Evolutionary conservation across 1,140 invertebrate genomes (phyloP).

Genomic region (Drosophila truncata): DNA sequence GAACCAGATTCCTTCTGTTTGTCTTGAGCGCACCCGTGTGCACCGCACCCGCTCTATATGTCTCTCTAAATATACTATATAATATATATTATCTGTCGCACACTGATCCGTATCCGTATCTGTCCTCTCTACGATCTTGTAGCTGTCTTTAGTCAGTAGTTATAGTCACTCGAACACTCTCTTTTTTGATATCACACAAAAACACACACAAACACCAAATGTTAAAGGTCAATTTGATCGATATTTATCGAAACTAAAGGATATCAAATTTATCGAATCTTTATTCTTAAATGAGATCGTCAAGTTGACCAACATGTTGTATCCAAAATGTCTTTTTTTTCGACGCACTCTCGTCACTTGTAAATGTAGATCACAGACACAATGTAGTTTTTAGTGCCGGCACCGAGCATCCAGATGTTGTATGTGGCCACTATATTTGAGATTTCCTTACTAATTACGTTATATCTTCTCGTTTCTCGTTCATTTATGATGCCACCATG

Average conservation of each 20-base stretch:
- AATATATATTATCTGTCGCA: constrained; percentile 32
- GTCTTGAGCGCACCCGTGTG: constrained; percentile 59
- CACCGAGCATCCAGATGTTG: constrained; percentile 47
- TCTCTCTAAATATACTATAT: constrained; percentile 21
- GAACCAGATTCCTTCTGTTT: constrained; percentile 37
- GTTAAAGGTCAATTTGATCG: constrained; percentile 21
- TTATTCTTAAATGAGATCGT: not conserved
- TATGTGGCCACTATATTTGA: not conserved
- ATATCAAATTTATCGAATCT: not conserved
- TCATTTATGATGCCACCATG: constrained; percentile 25
- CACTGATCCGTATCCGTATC: constrained; percentile 38
- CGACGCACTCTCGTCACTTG: constrained; percentile 10
- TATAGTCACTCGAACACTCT: constrained; percentile 22
- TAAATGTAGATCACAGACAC: constrained; percentile 39
- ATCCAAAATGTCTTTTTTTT: not conserved
- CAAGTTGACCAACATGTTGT: not conserved
- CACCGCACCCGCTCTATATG: constrained; percentile 56
- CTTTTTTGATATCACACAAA: constrained; percentile 2
- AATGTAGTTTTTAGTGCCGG: constrained; percentile 42
- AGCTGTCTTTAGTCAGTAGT: constrained; percentile 44
- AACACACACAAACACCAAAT: constrained; percentile 6
- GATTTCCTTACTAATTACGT: constrained; percentile 21
- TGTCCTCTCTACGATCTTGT: constrained; percentile 32
- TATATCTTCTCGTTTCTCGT: constrained; percentile 31
- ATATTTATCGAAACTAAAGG: not conserved